Evolutionary conservation across 1,140 invertebrate genomes (phyloP), one percentile per base, ranked within the genome.

Genomic region (Proctacanthus coquilletti): DNA sequence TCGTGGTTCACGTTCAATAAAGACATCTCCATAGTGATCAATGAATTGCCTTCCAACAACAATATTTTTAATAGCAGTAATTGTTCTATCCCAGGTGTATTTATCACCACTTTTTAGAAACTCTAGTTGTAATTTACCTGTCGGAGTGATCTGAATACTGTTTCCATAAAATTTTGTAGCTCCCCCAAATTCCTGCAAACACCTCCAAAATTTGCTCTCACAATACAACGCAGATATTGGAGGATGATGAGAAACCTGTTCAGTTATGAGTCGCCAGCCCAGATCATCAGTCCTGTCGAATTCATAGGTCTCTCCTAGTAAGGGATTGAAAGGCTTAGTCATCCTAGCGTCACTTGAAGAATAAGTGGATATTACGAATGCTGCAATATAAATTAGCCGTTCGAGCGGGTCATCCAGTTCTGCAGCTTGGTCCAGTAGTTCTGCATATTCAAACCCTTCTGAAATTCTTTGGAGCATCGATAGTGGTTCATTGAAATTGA

Each of bases 11-110:
- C 69, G 65, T 32, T 73, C 73, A 18, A 75, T 71, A 43, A 98
- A 91, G 89, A 96, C 97, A 56, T 98, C 94, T 20, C 95, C 96
- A 57, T 95, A 88, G 60, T 98, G 91, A 68, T 98, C 96, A 11
- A 99, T 88, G 96, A 95, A 99, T 41, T 98, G 71, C 64, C 92
- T 93, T 36, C 96, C 96, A 23, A 99, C 93, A 45, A 99, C 97
- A 43, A 98, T 98, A 64, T 99, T 99, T 65, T 98, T 93, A 17
- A 97, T 87, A 13, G 93, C 97, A n/a, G n/a, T n/a, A n/a, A n/a
- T n/a, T n/a, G n/a, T n/a, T n/a, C n/a, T n/a, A n/a, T n/a, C n/a
- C 92, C 95, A 99, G 5, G 89, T 89, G 60, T 94, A 98, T 56
- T 93, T 86, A 64, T 92, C 78, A 10, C 80, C 77, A 49, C 67